Conservation (phyloP, 2,888 invertebrate species). For the Cyaniris semiargus region DNA sequence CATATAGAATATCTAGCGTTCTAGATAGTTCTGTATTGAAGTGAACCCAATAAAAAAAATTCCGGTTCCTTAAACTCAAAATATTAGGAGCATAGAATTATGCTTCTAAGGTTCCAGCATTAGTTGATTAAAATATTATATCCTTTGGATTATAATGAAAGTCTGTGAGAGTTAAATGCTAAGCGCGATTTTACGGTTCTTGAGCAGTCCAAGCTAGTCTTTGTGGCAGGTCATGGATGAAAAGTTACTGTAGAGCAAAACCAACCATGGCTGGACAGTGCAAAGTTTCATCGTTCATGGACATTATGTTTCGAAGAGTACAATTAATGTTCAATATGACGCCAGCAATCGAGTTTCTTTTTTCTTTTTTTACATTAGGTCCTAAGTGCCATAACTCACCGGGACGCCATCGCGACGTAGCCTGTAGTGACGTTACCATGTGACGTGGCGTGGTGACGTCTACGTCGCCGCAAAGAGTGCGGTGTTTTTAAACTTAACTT, state of each 20-base stretch:
- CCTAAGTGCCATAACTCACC: no score
- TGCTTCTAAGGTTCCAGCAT: not conserved
- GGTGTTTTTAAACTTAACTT: no score
- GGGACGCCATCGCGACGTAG: no score
- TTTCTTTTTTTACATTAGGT: no score
- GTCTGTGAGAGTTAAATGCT: conserved; percentile 46
- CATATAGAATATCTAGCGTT: no score
- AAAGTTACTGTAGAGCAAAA: conserved; percentile 6
- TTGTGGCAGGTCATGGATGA: conserved; percentile 18
- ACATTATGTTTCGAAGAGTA: not conserved
- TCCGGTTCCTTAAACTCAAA: not conserved
- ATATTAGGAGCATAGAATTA: not conserved
- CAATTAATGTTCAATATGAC: not conserved
- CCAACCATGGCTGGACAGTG: conserved; percentile 1
- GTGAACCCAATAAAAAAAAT: not conserved
- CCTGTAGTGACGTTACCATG: no score
- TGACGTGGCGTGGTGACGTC: no score
- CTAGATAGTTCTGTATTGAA: not conserved
- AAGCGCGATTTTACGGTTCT: conserved; percentile 15
- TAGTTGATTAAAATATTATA: conserved; percentile 38
- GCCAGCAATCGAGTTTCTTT: no score
- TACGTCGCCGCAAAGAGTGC: no score
- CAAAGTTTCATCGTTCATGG: not conserved
- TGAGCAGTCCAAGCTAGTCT: conserved; percentile 16
- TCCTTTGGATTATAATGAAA: conserved; percentile 48